Base-by-base conservation (phyloP, 2,113 vertebrate genomes). In the Aleadryas rufinucha region DNA sequence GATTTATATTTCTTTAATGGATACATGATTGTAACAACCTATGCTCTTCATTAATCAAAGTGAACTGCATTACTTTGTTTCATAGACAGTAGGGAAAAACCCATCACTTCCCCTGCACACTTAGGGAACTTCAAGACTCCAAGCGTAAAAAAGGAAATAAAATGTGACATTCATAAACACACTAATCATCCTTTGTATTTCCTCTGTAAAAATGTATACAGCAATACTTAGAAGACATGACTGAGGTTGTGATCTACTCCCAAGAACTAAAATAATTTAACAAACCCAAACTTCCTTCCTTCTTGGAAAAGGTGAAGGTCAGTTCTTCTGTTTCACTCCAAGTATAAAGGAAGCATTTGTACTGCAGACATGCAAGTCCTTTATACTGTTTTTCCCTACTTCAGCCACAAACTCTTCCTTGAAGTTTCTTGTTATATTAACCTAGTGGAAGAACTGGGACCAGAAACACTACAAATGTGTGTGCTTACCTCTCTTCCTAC, bases 251-350 rank as follows among this genome's bases (percentile, higher is more conserved):
- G 44, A 79, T 54, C 28, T 56, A 65, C 28, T 78, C 79, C n/a
- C 18, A 86, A 70, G 64, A 87, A 37, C 26, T 27, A 72, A 90
- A 92, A 52, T 60, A 71, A 87, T 69, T 75, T 50, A 86, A 45
- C 63, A 90, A 79, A 56, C 14, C 16, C 86, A 84, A 80, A 70
- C 92, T 95, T 96, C 52, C 76, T 96, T 95, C 80, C 92, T 86
- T 52, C 35, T 74, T 84, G 65, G 35, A 84, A 68, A 68, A 94
- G 80, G 80, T 68, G 86, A 95, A 95, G 93, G 85, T 71, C 83
- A 92, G 84, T 64, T 90, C 72, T 92, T 61, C 79, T 74, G 31
- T 66, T 93, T 70, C 2, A 1, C 33, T 92, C 31, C n/a, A 86
- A 84, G 23, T 30, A 72, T 16, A 76, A 87, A 86, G 68, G 79